Evolutionary conservation across 1,140 invertebrate genomes (phyloP), one percentile per base, ranked within the genome.

Genomic region (Dermatophagoides farinae): DNA sequence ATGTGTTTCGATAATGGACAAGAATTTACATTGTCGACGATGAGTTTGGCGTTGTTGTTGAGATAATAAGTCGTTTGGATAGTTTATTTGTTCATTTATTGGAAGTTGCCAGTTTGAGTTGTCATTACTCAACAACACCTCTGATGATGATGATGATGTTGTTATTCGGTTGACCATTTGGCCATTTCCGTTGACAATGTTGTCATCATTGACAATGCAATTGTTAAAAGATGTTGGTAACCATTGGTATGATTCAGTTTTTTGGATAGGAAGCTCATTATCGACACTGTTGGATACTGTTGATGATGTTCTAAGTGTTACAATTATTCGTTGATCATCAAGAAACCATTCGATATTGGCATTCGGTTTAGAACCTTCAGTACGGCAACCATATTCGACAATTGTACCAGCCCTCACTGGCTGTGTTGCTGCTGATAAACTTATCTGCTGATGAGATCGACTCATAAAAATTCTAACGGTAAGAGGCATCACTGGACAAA

Each of bases 281-380:
- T 31, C 31, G 31, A 31, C 31, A 31, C 31, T 31, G 31, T 31
- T 31, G 31, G 31, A 31, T 47, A 9, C 46, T 47, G 9, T 20
- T 47, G 31, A 31, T 47, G 46, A 2, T 47, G 9, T 20, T 47
- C 9, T 47, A 9, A 9, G 6, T 22, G 22, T 4, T 6, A 18
- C 43, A n/a, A 58, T 23, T 10, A 60, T 60, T 20, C 44, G 41
- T 41, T 60, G 43, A 25, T 47, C 9, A 22, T 49, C 58, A 6
- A 60, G 18, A 60, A 60, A 66, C 68, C 68, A 69, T 39, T 64
- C 65, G 4, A 69, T 61, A 31, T 61, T 53, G 6, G 68, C 66
- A 38, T 64, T 40, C 2, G 68, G 68, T 60, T 67, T 58, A 0
- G 68, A 68, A 16, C 68, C 68, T 10, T 60, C 61, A 20, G 62